Conservation (phyloP, 1,140 invertebrate genomes). For the Epicauta chinensis region DNA sequence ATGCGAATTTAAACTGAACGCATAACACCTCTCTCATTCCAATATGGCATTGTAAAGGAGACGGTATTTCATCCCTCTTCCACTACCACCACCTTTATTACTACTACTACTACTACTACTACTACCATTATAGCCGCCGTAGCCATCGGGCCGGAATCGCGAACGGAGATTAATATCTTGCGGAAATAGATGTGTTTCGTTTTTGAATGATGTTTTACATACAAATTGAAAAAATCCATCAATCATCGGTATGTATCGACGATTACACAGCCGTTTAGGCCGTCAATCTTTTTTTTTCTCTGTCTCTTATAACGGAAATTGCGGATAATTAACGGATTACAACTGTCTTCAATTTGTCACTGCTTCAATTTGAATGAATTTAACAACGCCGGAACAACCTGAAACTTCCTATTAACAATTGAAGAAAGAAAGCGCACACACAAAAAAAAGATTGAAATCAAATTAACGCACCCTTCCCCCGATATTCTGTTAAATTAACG, state of each 20-base stretch:
- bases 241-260: slow-evolving; percentile 1
- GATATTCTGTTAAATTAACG: no score
- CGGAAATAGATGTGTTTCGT: slow-evolving; percentile 14
- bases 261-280: neutral
- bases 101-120: neutral
- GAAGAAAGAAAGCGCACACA: no score
- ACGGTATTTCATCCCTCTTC: slow-evolving; percentile 12
- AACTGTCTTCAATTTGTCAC: no score
- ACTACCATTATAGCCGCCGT: neutral
- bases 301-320: no score
- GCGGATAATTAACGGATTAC: no score
- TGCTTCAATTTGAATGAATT: no score
- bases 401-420: no score
- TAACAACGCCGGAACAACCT: no score
- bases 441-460: no score
- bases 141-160: slow-evolving; percentile 1
- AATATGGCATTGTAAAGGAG: neutral
- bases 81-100: slow-evolving; percentile 1
- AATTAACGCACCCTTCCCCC: no score
- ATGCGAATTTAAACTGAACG: slow-evolving; percentile 21
- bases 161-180: slow-evolving; percentile 2
- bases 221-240: slow-evolving; percentile 17
- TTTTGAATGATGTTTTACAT: slow-evolving; percentile 14
- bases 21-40: neutral
- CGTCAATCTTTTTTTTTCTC: neutral